A percentile compares a stretch with the other conserved stretches of the same genome.
Evolutionary conservation across 1,140 invertebrate species (phyloP).

Genomic region (Ericerus pela): DNA sequence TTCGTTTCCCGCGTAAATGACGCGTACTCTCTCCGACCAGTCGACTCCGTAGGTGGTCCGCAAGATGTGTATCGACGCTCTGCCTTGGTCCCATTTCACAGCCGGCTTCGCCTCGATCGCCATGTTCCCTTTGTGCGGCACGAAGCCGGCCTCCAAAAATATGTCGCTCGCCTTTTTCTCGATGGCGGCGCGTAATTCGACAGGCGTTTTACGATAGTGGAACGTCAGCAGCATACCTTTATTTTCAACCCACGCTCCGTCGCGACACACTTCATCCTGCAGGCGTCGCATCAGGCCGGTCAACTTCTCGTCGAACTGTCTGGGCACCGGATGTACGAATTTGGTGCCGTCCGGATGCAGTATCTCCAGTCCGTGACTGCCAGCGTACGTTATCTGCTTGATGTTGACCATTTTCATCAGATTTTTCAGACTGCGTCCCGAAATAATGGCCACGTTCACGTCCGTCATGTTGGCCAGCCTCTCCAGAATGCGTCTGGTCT

Average conservation of each 20-base stretch:
- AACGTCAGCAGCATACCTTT: constrained; percentile 75
- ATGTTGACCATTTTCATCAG: constrained; percentile 82
- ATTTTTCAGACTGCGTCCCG: constrained; percentile 70
- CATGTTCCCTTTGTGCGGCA: constrained; percentile 58
- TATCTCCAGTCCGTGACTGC: constrained; percentile 79
- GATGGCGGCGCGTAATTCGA: constrained; percentile 43
- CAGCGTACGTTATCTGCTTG: constrained; percentile 76
- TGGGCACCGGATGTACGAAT: constrained; percentile 79
- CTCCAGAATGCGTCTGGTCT: constrained; percentile 70
- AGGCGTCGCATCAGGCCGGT: constrained; percentile 57
- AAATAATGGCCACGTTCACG: constrained; percentile 76
- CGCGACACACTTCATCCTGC: constrained; percentile 67
- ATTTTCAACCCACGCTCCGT: constrained; percentile 84
- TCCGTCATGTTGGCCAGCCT: constrained; percentile 72
- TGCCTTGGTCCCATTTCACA: constrained; percentile 79
- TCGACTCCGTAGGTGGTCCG: constrained; percentile 77
- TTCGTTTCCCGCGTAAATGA: constrained; percentile 82
- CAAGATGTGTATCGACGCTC: constrained; percentile 76
- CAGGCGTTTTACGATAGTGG: constrained; percentile 70
- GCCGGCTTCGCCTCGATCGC: constrained; percentile 79
- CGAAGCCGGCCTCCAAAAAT: constrained; percentile 60
- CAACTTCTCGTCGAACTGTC: constrained; percentile 67
- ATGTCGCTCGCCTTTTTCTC: constrained; percentile 50
- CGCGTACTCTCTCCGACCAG: constrained; percentile 77
- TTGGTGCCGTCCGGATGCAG: constrained; percentile 76